These are phyloP conservation scores for Trematocara macrostoma DNA, from an alignment of 2,113 vertebrate species.

Conservation along the genomic window DNA sequence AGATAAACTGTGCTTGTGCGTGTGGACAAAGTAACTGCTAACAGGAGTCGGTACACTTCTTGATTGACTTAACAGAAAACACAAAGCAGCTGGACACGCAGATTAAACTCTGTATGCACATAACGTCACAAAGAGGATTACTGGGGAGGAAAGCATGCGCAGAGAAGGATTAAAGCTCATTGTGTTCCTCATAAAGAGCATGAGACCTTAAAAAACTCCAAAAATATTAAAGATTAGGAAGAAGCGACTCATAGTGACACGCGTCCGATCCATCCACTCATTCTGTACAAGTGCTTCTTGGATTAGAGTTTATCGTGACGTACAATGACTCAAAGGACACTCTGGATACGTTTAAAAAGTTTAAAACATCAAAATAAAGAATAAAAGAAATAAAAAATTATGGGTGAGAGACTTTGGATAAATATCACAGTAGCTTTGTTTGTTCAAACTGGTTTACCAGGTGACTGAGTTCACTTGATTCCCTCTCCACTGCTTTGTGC, in stretches of 20 bases:
- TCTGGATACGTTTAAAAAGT: rapidly evolving
- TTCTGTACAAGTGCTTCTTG: rapidly evolving
- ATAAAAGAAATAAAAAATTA: neutral
- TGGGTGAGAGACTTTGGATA: rapidly evolving
- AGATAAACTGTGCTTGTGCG: neutral
- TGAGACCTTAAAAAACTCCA: neutral
- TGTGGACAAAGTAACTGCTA: neutral
- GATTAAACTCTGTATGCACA: neutral
- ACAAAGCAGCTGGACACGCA: neutral
- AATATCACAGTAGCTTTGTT: neutral
- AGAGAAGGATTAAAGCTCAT: neutral
- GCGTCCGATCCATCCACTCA: rapidly evolving
- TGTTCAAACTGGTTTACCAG: rapidly evolving
- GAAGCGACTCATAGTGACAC: rapidly evolving
- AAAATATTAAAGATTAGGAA: neutral
- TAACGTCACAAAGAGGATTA: neutral
- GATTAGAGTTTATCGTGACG: rapidly evolving
- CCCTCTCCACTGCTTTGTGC: neutral
- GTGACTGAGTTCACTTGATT: neutral
- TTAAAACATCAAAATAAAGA: neutral
- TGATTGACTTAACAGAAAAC: neutral
- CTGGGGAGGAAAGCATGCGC: neutral
- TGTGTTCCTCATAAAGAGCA: neutral
- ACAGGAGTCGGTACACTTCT: neutral
- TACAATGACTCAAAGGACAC: rapidly evolving